Base-by-base conservation (phyloP, 2,113 vertebrate species). In the Psittacus erithacus region DNA sequence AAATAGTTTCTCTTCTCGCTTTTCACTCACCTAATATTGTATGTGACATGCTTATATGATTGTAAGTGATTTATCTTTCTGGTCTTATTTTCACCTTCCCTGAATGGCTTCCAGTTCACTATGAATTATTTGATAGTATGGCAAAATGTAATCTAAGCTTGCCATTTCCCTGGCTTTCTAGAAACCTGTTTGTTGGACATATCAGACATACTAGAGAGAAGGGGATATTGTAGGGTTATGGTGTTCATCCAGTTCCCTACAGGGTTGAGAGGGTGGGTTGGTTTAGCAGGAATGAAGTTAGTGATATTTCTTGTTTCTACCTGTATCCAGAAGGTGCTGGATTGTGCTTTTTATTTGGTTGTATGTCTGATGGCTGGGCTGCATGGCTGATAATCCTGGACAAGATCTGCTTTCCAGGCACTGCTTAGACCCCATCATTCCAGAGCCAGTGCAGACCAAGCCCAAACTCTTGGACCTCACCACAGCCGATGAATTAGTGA, bases 31-130 rank as follows among this genome's bases (percentile, higher is more conserved):
- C 10, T 62, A 76, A 85, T n/a, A 87, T 62, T 82, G 9, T 69
- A 65, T 84, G 11, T 73, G 81, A 91, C 52, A 65, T 18, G 17
- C 65, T 94, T 95, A 95, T 63, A 88, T 50, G 78, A 87, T 50
- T 89, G 22, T 47, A 85, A 90, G 47, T 77, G 47, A 94, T 95
- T 95, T 89, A 79, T 85, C 25, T 90, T 90, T 77, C 74, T 95
- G 49, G 35, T 65, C 28, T 88, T 87, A 76, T 85, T 94, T 96
- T 95, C 67, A 43, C 87, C 78, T 94, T 93, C 78, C 59, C 74
- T 85, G 81, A 95, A 94, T 59, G 28, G 47, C 22, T 95, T 95
- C 81, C 89, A 94, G 57, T 62, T 90, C 74, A 69, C 28, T 29
- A 41, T 89, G 62, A 92, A 87, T 91, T 91, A 87, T 95, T 87